Conservation (phyloP, 1,140 invertebrate species). For the Pseudomyrmex dendroicus region DNA sequence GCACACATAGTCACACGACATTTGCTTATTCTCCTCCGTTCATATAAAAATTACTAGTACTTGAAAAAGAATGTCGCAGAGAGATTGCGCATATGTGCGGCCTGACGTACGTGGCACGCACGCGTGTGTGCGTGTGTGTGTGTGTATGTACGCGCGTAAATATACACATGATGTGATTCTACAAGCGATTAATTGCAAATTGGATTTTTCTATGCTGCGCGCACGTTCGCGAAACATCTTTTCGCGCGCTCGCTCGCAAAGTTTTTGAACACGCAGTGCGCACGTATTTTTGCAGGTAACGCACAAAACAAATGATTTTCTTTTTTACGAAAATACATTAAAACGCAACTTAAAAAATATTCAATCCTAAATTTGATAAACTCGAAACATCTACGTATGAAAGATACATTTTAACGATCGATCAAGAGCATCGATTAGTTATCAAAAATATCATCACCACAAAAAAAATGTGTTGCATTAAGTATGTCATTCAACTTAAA, state of each 20-base stretch:
- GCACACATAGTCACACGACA: constrained; percentile 57
- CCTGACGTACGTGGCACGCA: constrained; percentile 50
- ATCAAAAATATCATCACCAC: neutral
- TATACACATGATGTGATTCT: neutral
- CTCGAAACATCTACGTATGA: too few relatives aligned
- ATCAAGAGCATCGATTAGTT: neutral
- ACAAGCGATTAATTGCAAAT: constrained; percentile 55
- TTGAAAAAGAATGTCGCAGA: constrained; percentile 67
- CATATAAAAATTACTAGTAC: constrained; percentile 74
- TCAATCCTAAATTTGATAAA: too few relatives aligned
- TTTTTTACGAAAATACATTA: too few relatives aligned
- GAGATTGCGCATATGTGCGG: constrained; percentile 38
- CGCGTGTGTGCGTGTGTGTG: neutral
- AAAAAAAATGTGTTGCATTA: neutral
- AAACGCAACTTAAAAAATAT: too few relatives aligned
- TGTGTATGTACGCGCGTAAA: neutral
- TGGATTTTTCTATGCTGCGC: constrained; percentile 50
- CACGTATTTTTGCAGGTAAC: too few relatives aligned
- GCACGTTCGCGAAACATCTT: neutral
- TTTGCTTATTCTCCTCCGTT: constrained; percentile 46
- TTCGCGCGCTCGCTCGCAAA: neutral
- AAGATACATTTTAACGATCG: neutral
- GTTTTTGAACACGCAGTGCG: too few relatives aligned
- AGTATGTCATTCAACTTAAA: constrained; percentile 20
- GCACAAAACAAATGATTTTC: too few relatives aligned